Base-by-base conservation (phyloP, 1,140 invertebrate species). In the honey bee (Apis mellifera) region DNA sequence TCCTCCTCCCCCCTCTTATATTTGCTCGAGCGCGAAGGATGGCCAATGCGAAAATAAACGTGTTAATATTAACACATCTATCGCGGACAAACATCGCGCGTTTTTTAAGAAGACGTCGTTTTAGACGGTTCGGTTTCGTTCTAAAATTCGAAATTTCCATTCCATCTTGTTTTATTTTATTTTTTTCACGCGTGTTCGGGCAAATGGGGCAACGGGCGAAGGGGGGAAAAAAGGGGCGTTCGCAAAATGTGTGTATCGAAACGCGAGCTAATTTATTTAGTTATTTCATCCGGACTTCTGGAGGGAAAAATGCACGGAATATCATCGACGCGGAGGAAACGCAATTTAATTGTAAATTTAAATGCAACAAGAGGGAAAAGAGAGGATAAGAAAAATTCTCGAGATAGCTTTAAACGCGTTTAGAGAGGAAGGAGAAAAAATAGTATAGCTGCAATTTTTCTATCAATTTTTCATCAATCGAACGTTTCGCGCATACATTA, bases 381-480 rank as follows among this genome's bases (percentile, higher is more conserved):
- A 19, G 50, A 15, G 7, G n/a, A n/a, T n/a, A 23, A 21, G 21
- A n/a, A n/a, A 42, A 42, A 42, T 42, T 42, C 32, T 42, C 32
- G 32, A 42, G 32, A 2, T 42, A 42, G n/a, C n/a, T n/a, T n/a
- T n/a, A n/a, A n/a, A n/a, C n/a, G n/a, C n/a, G n/a, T n/a, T n/a
- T n/a, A n/a, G n/a, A n/a, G n/a, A n/a, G 5, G 32, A 42, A 42
- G 5, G 7, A 5, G 4, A 42, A 42, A 42, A 42, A 42, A 42
- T 42, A 32, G n/a, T 3, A 32, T 0, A 3, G 3, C 32, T 5
- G 2, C 4, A 42, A 42, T 42, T 42, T 32, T 32, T 32, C 2
- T n/a, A 3, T 32, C 32, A 32, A 32, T 32, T 80, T 80, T 80
- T 80, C 74, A 80, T 74, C 65, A 74, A 80, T 80, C n/a, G 78